Evolutionary conservation across 2,113 vertebrate genomes (phyloP).

Genomic region (Tachuris rubrigastra): DNA sequence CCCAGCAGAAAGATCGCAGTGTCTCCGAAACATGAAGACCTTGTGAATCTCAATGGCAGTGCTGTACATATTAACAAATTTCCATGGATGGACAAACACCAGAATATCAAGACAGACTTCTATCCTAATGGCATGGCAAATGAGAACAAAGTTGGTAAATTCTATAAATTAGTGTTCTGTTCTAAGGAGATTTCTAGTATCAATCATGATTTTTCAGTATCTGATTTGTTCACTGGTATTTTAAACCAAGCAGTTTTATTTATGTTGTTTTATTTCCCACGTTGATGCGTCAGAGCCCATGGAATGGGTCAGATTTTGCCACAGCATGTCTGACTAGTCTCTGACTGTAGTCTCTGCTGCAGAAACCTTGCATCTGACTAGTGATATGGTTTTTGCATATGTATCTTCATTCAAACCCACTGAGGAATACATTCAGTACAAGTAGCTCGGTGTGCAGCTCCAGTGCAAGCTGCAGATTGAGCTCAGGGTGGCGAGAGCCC

Average conservation of each 20-base stretch:
- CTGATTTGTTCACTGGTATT: neutral
- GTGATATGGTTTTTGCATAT: neutral
- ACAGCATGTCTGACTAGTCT: neutral
- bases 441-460: neutral
- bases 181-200: neutral
- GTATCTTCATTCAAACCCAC: neutral
- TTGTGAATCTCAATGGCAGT: neutral
- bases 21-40: neutral
- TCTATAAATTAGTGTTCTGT: neutral
- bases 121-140: neutral
- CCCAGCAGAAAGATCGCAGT: neutral
- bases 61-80: neutral
- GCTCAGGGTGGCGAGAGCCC: neutral
- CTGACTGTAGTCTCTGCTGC: neutral
- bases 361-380: neutral
- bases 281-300: neutral
- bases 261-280: neutral
- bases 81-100: neutral
- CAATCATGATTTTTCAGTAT: neutral
- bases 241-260: neutral
- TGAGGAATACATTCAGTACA: neutral
- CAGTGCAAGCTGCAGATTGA: neutral
- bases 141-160: neutral
- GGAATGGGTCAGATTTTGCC: neutral
- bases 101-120: neutral